A percentile compares a stretch with the other conserved stretches of the same genome.
phyloP scores from a whole-genome alignment of 2,797 vertebrate species.

The Pantherophis vulpinus region DNA sequence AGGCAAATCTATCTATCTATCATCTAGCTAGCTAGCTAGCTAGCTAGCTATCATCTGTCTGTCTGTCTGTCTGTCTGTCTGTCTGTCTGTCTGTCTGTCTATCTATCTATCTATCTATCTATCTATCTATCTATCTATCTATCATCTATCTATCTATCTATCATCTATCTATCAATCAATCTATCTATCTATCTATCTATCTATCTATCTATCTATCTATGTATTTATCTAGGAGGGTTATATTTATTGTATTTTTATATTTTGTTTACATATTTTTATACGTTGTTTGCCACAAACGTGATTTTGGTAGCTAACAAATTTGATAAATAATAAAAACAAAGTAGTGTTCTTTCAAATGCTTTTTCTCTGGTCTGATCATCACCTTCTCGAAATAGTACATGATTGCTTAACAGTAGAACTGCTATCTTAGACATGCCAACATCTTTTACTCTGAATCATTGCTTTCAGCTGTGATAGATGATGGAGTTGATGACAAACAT shows the following conservation, averaged over 20 bases:
- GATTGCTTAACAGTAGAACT: conserved; percentile 35
- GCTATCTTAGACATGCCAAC: conserved; percentile 27
- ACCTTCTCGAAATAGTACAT: conserved; percentile 33
- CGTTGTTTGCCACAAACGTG: background rate
- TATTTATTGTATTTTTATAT: background rate
- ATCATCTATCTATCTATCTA: too few species aligned
- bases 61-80: too few species aligned
- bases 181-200: background rate
- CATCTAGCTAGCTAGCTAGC: too few species aligned
- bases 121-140: too few species aligned
- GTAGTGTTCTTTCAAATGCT: conserved; percentile 25
- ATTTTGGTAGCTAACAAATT: background rate
- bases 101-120: too few species aligned
- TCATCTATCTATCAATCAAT: too few species aligned
- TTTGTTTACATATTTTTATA: background rate
- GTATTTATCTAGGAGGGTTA: too few species aligned
- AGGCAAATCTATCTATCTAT: background rate
- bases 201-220: too few species aligned
- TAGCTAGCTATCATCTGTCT: too few species aligned
- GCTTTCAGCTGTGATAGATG: conserved; percentile 53
- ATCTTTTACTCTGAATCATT: conserved; percentile 41
- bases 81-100: background rate
- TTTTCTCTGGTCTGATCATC: conserved; percentile 26
- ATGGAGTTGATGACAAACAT: conserved; percentile 55
- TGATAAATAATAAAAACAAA: background rate